Evolutionary conservation across 2,888 invertebrate species (phyloP), one percentile per base, ranked within the genome.

Genomic region (Nezara viridula): DNA sequence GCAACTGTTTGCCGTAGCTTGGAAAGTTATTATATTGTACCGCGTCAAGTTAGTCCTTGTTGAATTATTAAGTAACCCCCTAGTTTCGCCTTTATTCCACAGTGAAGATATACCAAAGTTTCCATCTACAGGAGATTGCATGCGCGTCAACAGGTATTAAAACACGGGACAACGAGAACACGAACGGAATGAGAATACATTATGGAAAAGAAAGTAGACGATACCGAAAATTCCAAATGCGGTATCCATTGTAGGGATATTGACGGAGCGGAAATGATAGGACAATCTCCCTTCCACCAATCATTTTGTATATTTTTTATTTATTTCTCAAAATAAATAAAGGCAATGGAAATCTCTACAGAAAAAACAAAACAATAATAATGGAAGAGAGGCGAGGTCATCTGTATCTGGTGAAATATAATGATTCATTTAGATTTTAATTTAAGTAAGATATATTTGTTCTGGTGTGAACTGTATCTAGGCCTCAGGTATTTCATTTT

Each of bases 11-110:
- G 12, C 60, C 14, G 27, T 14, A 14, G n/a, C 60, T 27, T 60
- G 27, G 60, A 60, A 60, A 60, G 60, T 60, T 60, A 60, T 60
- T 60, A 60, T 27, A n/a, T 14, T 60, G 27, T 60, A 60, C 60
- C 60, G 60, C 14, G 27, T 27, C 60, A 60, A 60, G 60, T 60
- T 60, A 60, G 60, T 60, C 27, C 27, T 27, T 60, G 60, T 60
- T 60, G 60, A 60, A 60, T 60, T 60, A 60, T 27, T 27, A 60
- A 60, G 60, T 27, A 60, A 27, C 60, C n/a, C 27, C 12, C 14
- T 7, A 44, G n/a, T 9, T 5, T 27, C 60, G 9, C 60, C 60
- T 60, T 60, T 60, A 60, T 60, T 60, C 60, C 27, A 60, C 60
- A 4, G 27, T 3, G 27, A 60, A 60, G 60, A 55, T 55, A n/a